phyloP scores from a whole-genome alignment of 2,797 vertebrate genomes.

The Distichodus sexfasciatus region DNA sequence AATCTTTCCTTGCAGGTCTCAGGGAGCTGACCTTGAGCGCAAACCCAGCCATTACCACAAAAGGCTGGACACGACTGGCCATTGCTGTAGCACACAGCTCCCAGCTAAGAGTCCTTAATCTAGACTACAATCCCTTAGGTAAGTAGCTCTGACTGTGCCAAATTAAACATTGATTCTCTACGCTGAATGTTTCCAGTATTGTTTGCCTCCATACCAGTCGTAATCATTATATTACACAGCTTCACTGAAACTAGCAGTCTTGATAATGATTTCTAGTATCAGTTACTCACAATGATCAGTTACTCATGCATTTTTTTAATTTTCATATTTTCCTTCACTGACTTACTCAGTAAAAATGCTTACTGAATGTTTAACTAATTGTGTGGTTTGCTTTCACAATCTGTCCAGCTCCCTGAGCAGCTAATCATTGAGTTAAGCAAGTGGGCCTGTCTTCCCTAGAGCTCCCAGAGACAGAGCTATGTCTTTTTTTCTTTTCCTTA shows the following conservation, averaged over 20 bases:
- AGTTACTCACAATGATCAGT: too few species aligned
- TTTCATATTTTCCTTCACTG: neutral
- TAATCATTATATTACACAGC: too few species aligned
- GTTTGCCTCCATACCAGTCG: too few species aligned
- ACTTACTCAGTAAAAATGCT: neutral
- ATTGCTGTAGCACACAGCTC: slow-evolving; percentile 95
- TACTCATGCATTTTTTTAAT: too few species aligned
- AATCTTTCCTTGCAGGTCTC: slow-evolving; percentile 73
- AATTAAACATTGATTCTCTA: too few species aligned
- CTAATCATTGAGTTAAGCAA: slow-evolving; percentile 15
- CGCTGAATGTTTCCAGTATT: too few species aligned
- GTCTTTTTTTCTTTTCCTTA: neutral
- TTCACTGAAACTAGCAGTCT: too few species aligned
- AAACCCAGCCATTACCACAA: slow-evolving; percentile 88
- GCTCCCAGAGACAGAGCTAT: neutral
- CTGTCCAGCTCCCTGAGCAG: slow-evolving; percentile 1
- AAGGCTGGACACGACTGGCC: slow-evolving; percentile 88
- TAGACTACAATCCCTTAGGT: slow-evolving; percentile 97
- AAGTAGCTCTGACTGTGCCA: slow-evolving; percentile 48
- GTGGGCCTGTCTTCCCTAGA: neutral
- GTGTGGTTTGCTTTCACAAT: neutral
- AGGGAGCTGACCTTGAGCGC: slow-evolving; percentile 93
- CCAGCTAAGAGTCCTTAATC: slow-evolving; percentile 89
- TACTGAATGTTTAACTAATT: neutral
- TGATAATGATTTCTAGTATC: too few species aligned